phyloP scores from a whole-genome alignment of 2,797 vertebrate species.

The Aphelocoma californica region DNA sequence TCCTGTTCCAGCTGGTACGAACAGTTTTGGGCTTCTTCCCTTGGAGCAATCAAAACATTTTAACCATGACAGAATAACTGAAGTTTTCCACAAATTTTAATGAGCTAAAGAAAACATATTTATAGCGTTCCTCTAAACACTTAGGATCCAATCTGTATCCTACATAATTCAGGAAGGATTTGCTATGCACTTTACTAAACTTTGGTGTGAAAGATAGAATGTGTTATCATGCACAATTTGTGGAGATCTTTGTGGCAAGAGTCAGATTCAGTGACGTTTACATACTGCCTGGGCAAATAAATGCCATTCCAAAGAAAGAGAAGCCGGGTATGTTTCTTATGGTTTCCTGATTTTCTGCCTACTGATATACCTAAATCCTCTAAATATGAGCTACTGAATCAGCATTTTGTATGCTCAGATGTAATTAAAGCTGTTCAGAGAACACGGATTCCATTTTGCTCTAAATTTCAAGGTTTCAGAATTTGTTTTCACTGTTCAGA shows the following conservation, averaged over 20 bases:
- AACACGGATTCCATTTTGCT: constrained; percentile 28
- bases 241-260: neutral
- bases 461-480: constrained; percentile 32
- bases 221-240: neutral
- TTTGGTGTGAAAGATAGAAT: neutral
- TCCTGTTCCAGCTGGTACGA: neutral
- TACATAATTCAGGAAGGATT: neutral
- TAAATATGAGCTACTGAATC: constrained; percentile 49
- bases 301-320: neutral
- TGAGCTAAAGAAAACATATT: neutral
- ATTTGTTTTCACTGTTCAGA: constrained; percentile 46
- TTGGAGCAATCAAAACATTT: neutral
- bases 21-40: neutral
- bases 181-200: neutral
- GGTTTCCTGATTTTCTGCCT: constrained; percentile 36
- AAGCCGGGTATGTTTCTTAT: constrained; percentile 6
- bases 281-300: neutral
- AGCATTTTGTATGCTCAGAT: constrained; percentile 36
- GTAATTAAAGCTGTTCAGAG: constrained; percentile 6
- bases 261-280: neutral
- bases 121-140: neutral
- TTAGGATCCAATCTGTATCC: neutral
- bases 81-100: neutral
- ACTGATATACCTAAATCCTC: constrained; percentile 20
- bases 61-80: neutral